Percentiles rank a stretch among this genome's conserved stretches.
phyloP scores from a whole-genome alignment of 2,888 invertebrate species.

The Toxonevra muliebris region DNA sequence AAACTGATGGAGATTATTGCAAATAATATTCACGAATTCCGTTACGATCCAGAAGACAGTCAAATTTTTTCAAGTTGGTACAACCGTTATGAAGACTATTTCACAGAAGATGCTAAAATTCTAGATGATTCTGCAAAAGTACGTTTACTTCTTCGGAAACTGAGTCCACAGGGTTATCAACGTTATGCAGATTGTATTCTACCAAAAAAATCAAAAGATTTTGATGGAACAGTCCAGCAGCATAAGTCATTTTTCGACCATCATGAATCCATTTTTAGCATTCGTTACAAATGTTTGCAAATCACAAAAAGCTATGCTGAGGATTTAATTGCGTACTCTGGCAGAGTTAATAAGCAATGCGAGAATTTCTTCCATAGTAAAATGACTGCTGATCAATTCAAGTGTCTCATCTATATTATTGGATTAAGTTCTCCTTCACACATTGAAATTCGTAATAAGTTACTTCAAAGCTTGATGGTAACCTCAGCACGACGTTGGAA shows the following conservation, averaged over 20 bases:
- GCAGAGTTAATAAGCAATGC: constrained; percentile 14
- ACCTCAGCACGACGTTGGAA: neutral
- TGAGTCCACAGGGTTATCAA: constrained; percentile 2
- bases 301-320: constrained; percentile 2
- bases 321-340: constrained; percentile 9
- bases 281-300: too few relatives aligned
- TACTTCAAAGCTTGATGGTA: neutral
- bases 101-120: constrained; percentile 4
- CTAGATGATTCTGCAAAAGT: constrained; percentile 8
- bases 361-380: constrained; percentile 12
- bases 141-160: constrained; percentile 5
- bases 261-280: constrained; percentile 18
- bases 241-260: constrained; percentile 5
- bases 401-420: constrained; percentile 16
- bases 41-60: constrained; percentile 11
- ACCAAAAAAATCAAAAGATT: constrained; percentile 9
- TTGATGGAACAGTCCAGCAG: constrained; percentile 3
- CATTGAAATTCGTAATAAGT: neutral
- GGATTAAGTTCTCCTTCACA: neutral
- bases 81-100: constrained; percentile 14
- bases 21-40: constrained; percentile 15
- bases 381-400: constrained; percentile 14
- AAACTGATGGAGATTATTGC: constrained; percentile 13
- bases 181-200: neutral
- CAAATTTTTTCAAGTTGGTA: constrained; percentile 15